Percentiles rank a stretch among this genome's conserved stretches.
Conservation (phyloP, 2,888 invertebrate genomes). For the Chloromyia formosa region DNA sequence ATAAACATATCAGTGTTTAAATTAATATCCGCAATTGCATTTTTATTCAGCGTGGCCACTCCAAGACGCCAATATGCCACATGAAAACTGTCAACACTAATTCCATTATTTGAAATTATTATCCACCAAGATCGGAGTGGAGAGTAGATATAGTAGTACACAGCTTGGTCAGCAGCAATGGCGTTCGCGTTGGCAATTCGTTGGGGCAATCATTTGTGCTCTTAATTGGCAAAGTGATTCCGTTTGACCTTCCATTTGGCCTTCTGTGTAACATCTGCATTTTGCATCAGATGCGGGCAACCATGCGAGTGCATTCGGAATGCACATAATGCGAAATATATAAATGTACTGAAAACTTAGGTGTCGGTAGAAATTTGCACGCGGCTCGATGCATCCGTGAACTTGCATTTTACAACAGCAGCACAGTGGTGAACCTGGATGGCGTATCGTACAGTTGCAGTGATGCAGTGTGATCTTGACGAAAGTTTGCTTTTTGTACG, state of each 20-base stretch:
- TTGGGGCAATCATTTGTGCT: constrained; percentile 38
- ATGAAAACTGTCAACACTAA: constrained; percentile 40
- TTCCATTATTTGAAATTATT: constrained; percentile 43
- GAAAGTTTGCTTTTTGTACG: too few species aligned
- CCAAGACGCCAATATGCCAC: constrained; percentile 33
- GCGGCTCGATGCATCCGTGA: constrained; percentile 32
- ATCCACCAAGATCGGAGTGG: constrained; percentile 10
- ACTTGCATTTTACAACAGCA: constrained; percentile 26
- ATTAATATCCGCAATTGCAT: constrained; percentile 34
- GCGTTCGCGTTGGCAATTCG: constrained; percentile 10
- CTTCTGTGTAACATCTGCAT: constrained; percentile 37
- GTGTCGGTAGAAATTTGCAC: not conserved
- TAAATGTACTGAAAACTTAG: too few species aligned
- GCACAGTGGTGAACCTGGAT: not conserved
- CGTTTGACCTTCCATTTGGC: constrained; percentile 42
- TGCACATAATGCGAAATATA: not conserved
- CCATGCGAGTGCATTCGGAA: not conserved
- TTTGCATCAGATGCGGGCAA: constrained; percentile 25
- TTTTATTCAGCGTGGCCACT: constrained; percentile 19
- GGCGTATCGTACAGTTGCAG: too few species aligned
- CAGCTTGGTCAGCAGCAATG: not conserved
- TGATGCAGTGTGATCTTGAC: too few species aligned
- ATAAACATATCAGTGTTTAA: constrained; percentile 29
- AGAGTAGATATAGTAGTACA: not conserved
- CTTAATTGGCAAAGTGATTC: constrained; percentile 41